phyloP scores from a whole-genome alignment of 2,113 vertebrate genomes.

The Scytalopus superciliaris region DNA sequence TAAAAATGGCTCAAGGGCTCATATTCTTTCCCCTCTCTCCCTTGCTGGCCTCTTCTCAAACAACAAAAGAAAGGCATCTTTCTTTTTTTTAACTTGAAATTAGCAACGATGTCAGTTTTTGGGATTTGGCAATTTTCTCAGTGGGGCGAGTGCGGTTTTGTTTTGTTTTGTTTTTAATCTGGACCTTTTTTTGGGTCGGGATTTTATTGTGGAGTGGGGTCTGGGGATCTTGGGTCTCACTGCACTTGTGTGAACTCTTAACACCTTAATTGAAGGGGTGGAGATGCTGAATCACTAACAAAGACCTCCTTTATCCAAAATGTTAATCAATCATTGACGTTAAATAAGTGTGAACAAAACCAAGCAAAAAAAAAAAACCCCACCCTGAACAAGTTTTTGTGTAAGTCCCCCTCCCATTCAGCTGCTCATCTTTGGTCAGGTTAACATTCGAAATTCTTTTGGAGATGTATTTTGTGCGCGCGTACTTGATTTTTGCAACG shows the following conservation, averaged over 20 bases:
- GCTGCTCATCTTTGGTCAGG: constrained; percentile 60
- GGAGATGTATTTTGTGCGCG: background rate
- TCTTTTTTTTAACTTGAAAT: constrained; percentile 24
- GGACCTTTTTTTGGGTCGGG: background rate
- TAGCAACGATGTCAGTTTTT: constrained; percentile 17
- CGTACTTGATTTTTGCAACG: background rate
- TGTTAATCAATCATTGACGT: constrained; percentile 71
- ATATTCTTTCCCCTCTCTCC: constrained; percentile 44
- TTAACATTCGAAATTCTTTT: background rate
- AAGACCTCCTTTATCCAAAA: constrained; percentile 67
- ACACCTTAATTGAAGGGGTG: constrained; percentile 71
- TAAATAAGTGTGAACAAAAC: constrained; percentile 70
- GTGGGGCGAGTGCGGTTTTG: background rate
- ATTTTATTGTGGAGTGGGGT: background rate
- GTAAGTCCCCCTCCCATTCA: constrained; percentile 33
- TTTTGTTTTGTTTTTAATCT: background rate
- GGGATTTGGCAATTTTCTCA: constrained; percentile 12
- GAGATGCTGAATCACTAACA: constrained; percentile 63
- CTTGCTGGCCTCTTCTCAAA: constrained; percentile 49
- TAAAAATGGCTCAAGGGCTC: constrained; percentile 57
- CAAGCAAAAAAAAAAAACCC: constrained; percentile 47
- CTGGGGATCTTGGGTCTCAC: constrained; percentile 27
- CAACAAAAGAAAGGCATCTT: constrained; percentile 62
- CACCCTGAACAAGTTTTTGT: constrained; percentile 64
- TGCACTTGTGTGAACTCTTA: constrained; percentile 65